phyloP scores from a whole-genome alignment of 2,888 invertebrate genomes.

The Leucania comma region DNA sequence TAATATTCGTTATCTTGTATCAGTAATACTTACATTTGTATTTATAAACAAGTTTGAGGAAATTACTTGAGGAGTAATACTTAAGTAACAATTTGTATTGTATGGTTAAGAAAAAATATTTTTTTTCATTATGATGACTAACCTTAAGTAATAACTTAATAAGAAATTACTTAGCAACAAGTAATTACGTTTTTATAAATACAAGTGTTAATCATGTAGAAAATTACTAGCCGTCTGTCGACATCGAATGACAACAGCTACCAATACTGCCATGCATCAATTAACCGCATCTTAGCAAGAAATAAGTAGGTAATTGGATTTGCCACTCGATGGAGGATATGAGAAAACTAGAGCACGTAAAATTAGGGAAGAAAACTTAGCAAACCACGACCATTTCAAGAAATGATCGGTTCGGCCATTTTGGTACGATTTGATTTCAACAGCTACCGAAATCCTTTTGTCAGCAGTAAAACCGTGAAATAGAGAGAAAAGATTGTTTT shows the following conservation, averaged over 20 bases:
- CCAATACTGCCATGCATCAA: background rate
- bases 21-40: no score
- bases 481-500: conserved; percentile 16
- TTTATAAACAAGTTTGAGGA: no score
- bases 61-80: no score
- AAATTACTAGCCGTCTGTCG: background rate
- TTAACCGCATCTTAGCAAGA: background rate
- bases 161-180: no score
- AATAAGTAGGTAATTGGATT: background rate
- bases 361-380: background rate
- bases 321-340: background rate
- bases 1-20: no score
- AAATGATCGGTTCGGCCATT: conserved; percentile 5
- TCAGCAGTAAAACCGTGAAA: conserved; percentile 47
- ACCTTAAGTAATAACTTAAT: no score
- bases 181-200: no score
- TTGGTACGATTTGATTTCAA: conserved; percentile 21
- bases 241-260: background rate
- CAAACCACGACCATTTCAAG: background rate
- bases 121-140: no score
- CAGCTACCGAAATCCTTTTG: conserved; percentile 33
- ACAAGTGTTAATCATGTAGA: background rate
- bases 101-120: no score
- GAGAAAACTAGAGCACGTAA: conserved; percentile 4
- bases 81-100: no score